Evolutionary conservation across 2,113 vertebrate species (phyloP).

Genomic region (Podilymbus podiceps): DNA sequence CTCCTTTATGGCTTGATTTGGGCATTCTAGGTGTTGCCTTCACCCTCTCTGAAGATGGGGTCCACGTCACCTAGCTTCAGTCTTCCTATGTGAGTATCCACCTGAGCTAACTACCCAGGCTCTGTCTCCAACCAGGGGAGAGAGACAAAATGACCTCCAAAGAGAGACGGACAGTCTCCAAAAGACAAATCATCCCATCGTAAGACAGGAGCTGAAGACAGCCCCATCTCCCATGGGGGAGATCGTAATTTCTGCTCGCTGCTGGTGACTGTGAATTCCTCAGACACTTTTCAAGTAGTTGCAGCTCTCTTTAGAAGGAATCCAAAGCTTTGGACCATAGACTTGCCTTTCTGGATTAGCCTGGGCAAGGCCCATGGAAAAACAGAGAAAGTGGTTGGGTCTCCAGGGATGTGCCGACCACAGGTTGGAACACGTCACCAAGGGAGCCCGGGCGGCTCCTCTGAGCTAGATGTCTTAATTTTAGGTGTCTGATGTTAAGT

Average conservation of each 20-base stretch:
- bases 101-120: neutral
- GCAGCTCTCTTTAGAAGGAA: neutral
- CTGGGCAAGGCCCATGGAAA: neutral
- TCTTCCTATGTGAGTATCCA: accelerated
- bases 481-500: neutral
- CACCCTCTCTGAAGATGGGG: neutral
- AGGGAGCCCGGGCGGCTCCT: neutral
- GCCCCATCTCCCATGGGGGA: neutral
- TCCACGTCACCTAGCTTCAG: neutral
- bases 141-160: neutral
- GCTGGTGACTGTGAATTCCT: neutral
- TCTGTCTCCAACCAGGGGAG: neutral
- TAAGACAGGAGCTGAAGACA: neutral
- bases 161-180: neutral
- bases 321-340: neutral
- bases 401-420: neutral
- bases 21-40: neutral
- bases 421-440: neutral
- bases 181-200: neutral
- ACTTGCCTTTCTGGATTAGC: neutral
- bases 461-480: neutral
- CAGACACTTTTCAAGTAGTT: neutral
- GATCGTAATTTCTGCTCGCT: neutral
- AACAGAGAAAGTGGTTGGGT: neutral
- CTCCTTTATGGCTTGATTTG: neutral